A percentile compares a stretch with the other conserved stretches of the same genome.
These are phyloP conservation scores for Brachyistius frenatus DNA, from an alignment of 2,113 vertebrate genomes.

Conservation along the genomic window DNA sequence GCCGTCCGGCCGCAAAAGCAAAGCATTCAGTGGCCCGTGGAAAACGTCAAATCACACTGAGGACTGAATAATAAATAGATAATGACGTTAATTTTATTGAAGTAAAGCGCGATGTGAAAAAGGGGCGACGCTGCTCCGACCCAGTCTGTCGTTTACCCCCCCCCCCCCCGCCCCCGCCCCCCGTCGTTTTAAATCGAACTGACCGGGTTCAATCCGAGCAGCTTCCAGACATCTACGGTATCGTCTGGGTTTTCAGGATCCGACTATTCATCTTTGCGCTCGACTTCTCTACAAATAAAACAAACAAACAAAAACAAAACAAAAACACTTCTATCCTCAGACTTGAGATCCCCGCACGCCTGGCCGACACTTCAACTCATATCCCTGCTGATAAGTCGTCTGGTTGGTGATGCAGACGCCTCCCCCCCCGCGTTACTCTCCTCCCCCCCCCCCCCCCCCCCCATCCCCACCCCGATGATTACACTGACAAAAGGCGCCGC, in stretches of 20 bases:
- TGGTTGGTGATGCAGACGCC: conserved; percentile 1
- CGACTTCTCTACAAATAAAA: not conserved
- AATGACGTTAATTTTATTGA: too few species aligned
- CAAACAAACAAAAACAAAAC: not conserved
- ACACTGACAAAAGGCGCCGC: conserved; percentile 42
- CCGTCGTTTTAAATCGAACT: too few species aligned
- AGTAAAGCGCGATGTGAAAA: too few species aligned
- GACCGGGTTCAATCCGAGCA: not conserved
- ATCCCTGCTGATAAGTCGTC: conserved; percentile 32
- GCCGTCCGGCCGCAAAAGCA: too few species aligned
- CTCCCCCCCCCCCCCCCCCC: not conserved
- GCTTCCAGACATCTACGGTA: not conserved
- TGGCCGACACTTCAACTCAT: conserved; percentile 1
- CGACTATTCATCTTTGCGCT: not conserved
- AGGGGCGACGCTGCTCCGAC: too few species aligned
- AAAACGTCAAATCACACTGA: too few species aligned
- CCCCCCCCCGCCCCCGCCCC: too few species aligned
- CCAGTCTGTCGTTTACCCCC: too few species aligned
- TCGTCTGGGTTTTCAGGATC: not conserved
- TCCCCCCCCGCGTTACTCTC: too few species aligned
- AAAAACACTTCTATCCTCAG: not conserved
- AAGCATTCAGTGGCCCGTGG: too few species aligned
- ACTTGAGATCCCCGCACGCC: not conserved
- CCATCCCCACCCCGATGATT: conserved; percentile 27
- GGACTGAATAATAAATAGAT: too few species aligned